Evolutionary conservation across 2,113 vertebrate genomes (phyloP).

Genomic region (Nibea albiflora): DNA sequence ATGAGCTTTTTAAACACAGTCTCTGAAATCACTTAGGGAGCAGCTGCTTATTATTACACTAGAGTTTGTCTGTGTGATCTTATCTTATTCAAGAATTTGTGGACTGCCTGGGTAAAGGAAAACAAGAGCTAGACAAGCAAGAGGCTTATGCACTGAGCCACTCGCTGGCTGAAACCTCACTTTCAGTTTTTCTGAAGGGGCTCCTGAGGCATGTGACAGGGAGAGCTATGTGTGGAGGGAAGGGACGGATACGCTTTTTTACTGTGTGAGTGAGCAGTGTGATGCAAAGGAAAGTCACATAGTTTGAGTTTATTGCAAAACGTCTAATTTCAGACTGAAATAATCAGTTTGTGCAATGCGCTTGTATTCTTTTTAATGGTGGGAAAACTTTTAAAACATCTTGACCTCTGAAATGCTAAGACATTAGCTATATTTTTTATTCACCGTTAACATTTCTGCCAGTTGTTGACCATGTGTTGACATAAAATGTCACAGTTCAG

Average conservation of each 20-base stretch:
- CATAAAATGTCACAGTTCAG: not conserved
- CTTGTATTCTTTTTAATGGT: not conserved
- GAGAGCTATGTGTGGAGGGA: not conserved
- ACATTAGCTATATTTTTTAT: not conserved
- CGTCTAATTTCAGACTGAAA: not conserved
- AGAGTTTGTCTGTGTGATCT: slow-evolving; percentile 80
- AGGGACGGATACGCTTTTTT: not conserved
- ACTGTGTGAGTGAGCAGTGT: not conserved
- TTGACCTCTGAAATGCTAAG: not conserved
- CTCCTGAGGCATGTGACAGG: slow-evolving; percentile 40
- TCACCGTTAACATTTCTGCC: not conserved
- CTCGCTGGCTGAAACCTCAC: slow-evolving; percentile 48
- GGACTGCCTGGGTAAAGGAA: slow-evolving; percentile 65
- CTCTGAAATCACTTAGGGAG: slow-evolving; percentile 79
- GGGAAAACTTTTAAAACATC: not conserved
- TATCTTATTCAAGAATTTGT: slow-evolving; percentile 78
- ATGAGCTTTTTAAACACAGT: slow-evolving; percentile 72
- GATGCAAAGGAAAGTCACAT: slow-evolving; percentile 1
- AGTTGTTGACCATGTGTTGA: not conserved
- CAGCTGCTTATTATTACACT: slow-evolving; percentile 84
- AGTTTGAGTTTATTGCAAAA: not conserved
- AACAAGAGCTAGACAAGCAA: slow-evolving; percentile 67
- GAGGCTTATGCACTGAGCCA: slow-evolving; percentile 59
- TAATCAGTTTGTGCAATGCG: not conserved
- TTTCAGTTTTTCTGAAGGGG: slow-evolving; percentile 42